These are phyloP conservation scores for Serripes groenlandicus DNA, from an alignment of 2,888 invertebrate genomes.

Conservation along the genomic window DNA sequence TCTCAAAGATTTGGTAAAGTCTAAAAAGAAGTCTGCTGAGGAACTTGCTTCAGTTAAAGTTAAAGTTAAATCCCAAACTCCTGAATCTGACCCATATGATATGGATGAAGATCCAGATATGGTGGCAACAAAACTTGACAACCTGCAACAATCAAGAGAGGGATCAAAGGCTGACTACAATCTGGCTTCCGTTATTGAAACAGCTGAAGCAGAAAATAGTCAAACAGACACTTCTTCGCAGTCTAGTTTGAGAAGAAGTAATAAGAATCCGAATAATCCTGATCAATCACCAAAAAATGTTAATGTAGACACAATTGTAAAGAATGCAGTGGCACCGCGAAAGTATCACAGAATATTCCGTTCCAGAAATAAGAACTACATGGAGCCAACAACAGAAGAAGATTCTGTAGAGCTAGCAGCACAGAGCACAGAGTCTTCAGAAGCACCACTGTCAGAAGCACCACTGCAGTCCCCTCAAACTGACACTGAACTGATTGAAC, in stretches of 20 bases:
- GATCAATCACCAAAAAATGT: constrained; percentile 22
- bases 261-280: not conserved
- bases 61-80: constrained; percentile 33
- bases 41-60: constrained; percentile 33
- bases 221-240: constrained; percentile 16
- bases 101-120: constrained; percentile 41
- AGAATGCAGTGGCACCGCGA: constrained; percentile 49
- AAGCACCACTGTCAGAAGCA: not conserved
- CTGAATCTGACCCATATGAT: constrained; percentile 57
- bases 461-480: not conserved
- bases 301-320: constrained; percentile 40
- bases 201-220: constrained; percentile 45
- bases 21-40: constrained; percentile 54
- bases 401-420: constrained; percentile 9
- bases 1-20: constrained; percentile 58
- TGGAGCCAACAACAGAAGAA: constrained; percentile 49
- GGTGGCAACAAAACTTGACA: not conserved
- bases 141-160: not conserved
- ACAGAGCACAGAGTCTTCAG: not conserved
- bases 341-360: constrained; percentile 70
- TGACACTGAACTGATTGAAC: not conserved
- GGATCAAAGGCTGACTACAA: constrained; percentile 22
- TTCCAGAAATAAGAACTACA: constrained; percentile 68
- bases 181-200: constrained; percentile 36
- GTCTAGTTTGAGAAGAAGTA: constrained; percentile 5